phyloP scores from a whole-genome alignment of 2,113 vertebrate genomes.

The Centropus bengalensis region DNA sequence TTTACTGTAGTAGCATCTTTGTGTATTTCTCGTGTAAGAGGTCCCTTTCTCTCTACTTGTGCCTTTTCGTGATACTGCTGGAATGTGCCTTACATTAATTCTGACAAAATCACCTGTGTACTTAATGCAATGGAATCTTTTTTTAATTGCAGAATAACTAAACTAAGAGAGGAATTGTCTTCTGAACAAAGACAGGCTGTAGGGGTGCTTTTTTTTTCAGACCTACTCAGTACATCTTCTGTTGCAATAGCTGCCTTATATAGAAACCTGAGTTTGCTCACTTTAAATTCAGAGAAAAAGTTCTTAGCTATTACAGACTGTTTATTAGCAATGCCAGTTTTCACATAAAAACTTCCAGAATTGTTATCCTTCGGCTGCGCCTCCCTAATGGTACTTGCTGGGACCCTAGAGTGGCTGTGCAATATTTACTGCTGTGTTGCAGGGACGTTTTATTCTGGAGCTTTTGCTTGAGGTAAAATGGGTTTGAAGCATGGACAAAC shows the following conservation, averaged over 20 bases:
- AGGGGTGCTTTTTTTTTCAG: background rate
- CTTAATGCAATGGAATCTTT: constrained; percentile 16
- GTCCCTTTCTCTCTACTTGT: constrained; percentile 8
- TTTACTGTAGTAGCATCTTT: constrained; percentile 49
- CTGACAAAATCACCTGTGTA: constrained; percentile 65
- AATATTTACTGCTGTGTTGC: background rate
- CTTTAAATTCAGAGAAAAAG: background rate
- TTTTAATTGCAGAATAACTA: background rate
- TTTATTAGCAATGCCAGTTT: background rate
- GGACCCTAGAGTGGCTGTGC: background rate
- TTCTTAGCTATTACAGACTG: background rate
- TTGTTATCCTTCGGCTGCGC: background rate
- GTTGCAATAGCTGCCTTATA: constrained; percentile 31
- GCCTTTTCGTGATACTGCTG: constrained; percentile 8
- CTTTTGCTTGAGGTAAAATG: background rate
- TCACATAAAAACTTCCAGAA: background rate
- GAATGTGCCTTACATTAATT: constrained; percentile 51
- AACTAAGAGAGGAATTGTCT: constrained; percentile 16
- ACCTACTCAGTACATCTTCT: constrained; percentile 40
- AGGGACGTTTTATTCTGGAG: background rate
- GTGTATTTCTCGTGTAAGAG: constrained; percentile 9
- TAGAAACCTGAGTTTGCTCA: constrained; percentile 20
- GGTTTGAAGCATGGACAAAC: background rate
- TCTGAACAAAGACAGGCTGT: constrained; percentile 38
- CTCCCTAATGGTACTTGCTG: background rate